Conservation (phyloP, 2,113 vertebrate species). For the Puntigrus tetrazona region DNA sequence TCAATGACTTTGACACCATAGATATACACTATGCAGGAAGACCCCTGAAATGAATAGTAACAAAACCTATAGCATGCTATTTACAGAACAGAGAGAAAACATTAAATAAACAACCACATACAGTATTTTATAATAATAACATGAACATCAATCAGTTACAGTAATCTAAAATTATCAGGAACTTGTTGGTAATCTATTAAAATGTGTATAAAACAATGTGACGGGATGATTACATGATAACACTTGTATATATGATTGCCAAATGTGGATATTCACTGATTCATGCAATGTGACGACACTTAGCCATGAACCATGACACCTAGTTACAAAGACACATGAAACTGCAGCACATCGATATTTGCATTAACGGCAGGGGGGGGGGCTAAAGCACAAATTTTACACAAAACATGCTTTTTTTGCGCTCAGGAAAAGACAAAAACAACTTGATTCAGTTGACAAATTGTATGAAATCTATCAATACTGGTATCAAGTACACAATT, state of each 20-base stretch:
- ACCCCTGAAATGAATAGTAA: conserved; percentile 9
- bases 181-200: conserved; percentile 1
- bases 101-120: conserved; percentile 12
- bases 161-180: neutral
- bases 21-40: conserved; percentile 26
- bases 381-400: conserved; percentile 31
- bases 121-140: neutral
- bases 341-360: conserved; percentile 51
- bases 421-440: neutral
- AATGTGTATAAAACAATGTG: conserved; percentile 10
- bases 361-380: neutral
- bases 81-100: conserved; percentile 13
- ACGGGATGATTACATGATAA: conserved; percentile 1
- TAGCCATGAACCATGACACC: conserved; percentile 40
- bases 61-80: conserved; percentile 40
- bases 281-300: conserved; percentile 54
- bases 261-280: conserved; percentile 35
- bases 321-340: conserved; percentile 31
- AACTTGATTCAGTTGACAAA: neutral
- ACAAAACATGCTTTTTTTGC: conserved; percentile 26
- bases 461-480: neutral
- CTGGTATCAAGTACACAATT: neutral
- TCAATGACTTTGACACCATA: conserved; percentile 55
- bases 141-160: neutral
- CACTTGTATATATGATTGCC: neutral